Evolutionary conservation across 2,797 vertebrate genomes (phyloP), one percentile per base, ranked within the genome.

Genomic region (Delichon dasypus): DNA sequence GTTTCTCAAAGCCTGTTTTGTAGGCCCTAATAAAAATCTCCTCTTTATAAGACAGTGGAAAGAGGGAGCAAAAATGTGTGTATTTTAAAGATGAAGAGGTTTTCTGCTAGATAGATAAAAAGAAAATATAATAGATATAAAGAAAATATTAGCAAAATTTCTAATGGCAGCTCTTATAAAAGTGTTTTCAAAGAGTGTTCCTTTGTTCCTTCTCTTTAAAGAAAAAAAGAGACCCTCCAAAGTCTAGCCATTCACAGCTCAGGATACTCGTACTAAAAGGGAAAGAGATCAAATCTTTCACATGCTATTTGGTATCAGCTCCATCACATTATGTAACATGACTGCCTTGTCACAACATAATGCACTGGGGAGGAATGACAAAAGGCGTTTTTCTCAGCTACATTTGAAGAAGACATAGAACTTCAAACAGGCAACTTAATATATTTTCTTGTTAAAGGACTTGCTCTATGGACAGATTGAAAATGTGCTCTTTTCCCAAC

Each of bases 341-440:
- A 85, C 83, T 94, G 60, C 67, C 84, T 93, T 96, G 90, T 94
- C 96, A 94, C 93, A 95, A 92, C 82, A 88, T 68, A 92, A 89
- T 90, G 76, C 44, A 16, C 57, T 82, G 53, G 61, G 91, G 73
- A 97, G 76, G 89, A 95, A 96, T 76, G 92, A 96, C 89, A 96
- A 97, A 95, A 95, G 53, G 73, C 7, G 2, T 91, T 95, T 95
- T 92, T 96, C 91, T 82, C 92, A 94, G 85, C 55, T 90, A 84
- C 6, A 0, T 92, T 86, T 90, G 85, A 90, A 85, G 89, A 90
- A 94, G 40, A 82, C 91, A 79, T 70, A 86, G 66, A 65, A 68
- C 64, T 95, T 95, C 58, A 85, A 80, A 72, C 15, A 55, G 38
- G 76, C 44, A 75, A 50, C 70, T 91, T 92, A 76, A 91, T 90